Base-by-base conservation (phyloP, 1,140 invertebrate species). In the Leptinotarsa undecemlineata region DNA sequence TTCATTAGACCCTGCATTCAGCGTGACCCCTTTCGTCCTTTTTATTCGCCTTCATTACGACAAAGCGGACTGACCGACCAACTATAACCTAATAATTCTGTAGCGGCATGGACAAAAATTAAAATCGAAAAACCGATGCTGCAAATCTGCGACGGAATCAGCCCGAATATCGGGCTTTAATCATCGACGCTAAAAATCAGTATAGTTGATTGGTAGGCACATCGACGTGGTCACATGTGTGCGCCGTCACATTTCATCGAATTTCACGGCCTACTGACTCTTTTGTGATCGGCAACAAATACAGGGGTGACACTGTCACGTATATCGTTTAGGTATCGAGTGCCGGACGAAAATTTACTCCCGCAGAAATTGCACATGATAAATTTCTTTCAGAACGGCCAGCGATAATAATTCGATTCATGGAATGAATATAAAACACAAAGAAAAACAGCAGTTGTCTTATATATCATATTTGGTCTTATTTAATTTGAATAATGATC, bases 211-310 rank as follows among this genome's bases (percentile, higher is more conserved):
- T 77, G 77, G 77, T 75, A 71, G 78, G 70, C 73, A 75, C 70
- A 79, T 78, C 70, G 74, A 68, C 75, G 80, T 75, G 80, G 81
- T 80, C 81, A 77, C 79, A 81, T 81, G 80, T 81, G 79, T 78
- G 76, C 73, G 67, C 78, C 82, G 83, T 84, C 83, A 82, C 82
- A 84, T 84, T 84, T 84, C 82, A 84, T 84, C 82, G 82, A 84
- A 84, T 84, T 84, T 84, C 82, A 83, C 80, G 81, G 69, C 69
- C 51, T 61, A 33, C 69, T 71, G 69, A 26, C 23, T 71, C 51
- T 71, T 71, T 71, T 71, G 68, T 69, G 68, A 69, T 47, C 68
- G 68, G 15, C 48, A 57, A 26, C 48, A n/a, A 51, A 69, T 69
- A 69, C 68, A 69, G 68, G 68, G 68, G 68, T 69, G 68, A 69